These are phyloP conservation scores for Acanthisitta chloris DNA, from an alignment of 2,113 vertebrate species.

Conservation along the genomic window DNA sequence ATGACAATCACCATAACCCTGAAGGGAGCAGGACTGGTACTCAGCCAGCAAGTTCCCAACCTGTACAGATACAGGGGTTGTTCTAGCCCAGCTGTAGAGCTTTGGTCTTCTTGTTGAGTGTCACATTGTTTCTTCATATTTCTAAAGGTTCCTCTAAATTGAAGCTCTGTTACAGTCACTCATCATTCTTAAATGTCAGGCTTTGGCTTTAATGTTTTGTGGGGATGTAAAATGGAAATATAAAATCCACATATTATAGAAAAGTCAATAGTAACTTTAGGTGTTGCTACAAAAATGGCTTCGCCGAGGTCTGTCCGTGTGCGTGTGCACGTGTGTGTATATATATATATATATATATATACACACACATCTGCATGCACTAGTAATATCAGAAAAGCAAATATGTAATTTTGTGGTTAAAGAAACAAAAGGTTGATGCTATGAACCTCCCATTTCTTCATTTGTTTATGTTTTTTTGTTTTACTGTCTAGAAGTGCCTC, in stretches of 20 bases:
- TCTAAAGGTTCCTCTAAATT: not conserved
- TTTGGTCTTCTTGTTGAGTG: not conserved
- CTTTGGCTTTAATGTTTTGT: not conserved
- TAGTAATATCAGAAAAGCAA: not conserved
- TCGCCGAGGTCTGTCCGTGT: not conserved
- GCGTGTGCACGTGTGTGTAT: accelerated
- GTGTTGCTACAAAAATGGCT: not conserved
- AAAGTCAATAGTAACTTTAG: not conserved
- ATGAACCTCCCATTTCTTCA: not conserved
- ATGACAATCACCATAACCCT: not conserved
- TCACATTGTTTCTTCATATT: not conserved
- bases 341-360: no score
- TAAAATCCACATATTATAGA: not conserved
- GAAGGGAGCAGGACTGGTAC: not conserved
- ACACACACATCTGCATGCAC: not conserved
- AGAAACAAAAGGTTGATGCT: not conserved
- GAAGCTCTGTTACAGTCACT: not conserved
- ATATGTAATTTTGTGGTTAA: not conserved
- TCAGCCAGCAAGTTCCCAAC: not conserved
- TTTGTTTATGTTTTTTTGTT: not conserved
- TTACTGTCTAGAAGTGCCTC: not conserved
- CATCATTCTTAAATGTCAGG: not conserved
- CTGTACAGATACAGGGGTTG: not conserved
- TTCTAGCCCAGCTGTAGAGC: not conserved
- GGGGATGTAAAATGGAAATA: not conserved